phyloP scores from a whole-genome alignment of 2,888 invertebrate species.

The Neocrepidodera transversa region DNA sequence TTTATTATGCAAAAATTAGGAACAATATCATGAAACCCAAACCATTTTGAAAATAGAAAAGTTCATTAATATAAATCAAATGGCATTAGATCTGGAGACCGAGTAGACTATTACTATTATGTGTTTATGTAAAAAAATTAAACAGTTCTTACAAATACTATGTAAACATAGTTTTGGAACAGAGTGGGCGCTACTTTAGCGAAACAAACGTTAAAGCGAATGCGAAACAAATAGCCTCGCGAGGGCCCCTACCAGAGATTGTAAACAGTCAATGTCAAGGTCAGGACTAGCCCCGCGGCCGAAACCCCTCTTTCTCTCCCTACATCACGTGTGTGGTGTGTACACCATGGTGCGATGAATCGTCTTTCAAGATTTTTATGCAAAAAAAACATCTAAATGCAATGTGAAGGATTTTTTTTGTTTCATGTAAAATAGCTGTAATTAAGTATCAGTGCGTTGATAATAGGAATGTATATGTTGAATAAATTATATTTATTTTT shows the following conservation, averaged over 20 bases:
- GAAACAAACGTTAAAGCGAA: conserved; percentile 9
- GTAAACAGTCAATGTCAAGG: conserved; percentile 54
- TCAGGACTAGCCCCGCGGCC: conserved; percentile 48
- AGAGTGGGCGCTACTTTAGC: conserved; percentile 25
- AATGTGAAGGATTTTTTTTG: neutral
- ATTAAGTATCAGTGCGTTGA: neutral
- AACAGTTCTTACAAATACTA: neutral
- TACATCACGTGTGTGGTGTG: neutral
- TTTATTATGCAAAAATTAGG: too few species aligned
- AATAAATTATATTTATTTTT: too few species aligned
- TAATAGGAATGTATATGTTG: too few species aligned
- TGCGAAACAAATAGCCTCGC: conserved; percentile 42
- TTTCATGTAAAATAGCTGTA: neutral
- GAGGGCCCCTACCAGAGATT: conserved; percentile 51
- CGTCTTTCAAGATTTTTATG: neutral
- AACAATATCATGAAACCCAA: too few species aligned
- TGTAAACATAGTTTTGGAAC: conserved; percentile 1
- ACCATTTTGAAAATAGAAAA: too few species aligned
- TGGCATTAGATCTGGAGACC: too few species aligned
- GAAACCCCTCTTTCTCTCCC: conserved; percentile 27
- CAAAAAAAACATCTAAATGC: neutral
- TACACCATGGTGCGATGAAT: neutral
- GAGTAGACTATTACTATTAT: too few species aligned
- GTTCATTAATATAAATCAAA: too few species aligned
- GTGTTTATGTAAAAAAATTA: too few species aligned